A percentile compares a stretch with the other conserved stretches of the same genome.
These are phyloP conservation scores for Arremon brunneinucha DNA, from an alignment of 2,797 vertebrate species.

Conservation along the genomic window DNA sequence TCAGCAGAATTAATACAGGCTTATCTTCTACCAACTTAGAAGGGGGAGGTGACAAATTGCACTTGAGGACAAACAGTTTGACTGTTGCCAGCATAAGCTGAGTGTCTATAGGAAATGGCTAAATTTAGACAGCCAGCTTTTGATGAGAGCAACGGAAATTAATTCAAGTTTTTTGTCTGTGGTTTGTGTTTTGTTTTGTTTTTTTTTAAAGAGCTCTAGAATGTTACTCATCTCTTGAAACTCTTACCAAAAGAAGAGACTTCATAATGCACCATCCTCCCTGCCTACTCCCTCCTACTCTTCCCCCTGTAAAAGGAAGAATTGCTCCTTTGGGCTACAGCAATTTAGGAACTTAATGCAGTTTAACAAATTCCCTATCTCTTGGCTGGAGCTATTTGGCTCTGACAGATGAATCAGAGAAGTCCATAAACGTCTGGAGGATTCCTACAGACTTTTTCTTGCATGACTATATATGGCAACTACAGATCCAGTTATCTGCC, in stretches of 20 bases:
- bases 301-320: conserved; percentile 35
- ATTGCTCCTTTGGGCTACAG: conserved; percentile 43
- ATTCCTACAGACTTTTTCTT: conserved; percentile 54
- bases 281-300: conserved; percentile 15
- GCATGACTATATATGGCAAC: conserved; percentile 74
- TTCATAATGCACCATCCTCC: neutral
- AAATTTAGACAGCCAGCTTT: conserved; percentile 12
- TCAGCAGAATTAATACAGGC: conserved; percentile 2
- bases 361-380: conserved; percentile 68
- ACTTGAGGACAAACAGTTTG: conserved; percentile 50
- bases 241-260: conserved; percentile 32
- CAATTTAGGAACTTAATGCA: conserved; percentile 49
- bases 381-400: conserved; percentile 62
- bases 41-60: conserved; percentile 26
- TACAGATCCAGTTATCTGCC: conserved; percentile 59
- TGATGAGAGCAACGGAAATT: conserved; percentile 46
- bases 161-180: conserved; percentile 32
- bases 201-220: neutral
- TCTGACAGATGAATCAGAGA: conserved; percentile 65
- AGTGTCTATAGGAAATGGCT: conserved; percentile 34
- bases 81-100: conserved; percentile 38
- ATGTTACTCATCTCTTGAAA: conserved; percentile 50
- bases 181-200: neutral
- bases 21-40: neutral
- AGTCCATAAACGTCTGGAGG: conserved; percentile 72